Conservation (phyloP, 2,888 invertebrate species). For the Xylota sylvarum region DNA sequence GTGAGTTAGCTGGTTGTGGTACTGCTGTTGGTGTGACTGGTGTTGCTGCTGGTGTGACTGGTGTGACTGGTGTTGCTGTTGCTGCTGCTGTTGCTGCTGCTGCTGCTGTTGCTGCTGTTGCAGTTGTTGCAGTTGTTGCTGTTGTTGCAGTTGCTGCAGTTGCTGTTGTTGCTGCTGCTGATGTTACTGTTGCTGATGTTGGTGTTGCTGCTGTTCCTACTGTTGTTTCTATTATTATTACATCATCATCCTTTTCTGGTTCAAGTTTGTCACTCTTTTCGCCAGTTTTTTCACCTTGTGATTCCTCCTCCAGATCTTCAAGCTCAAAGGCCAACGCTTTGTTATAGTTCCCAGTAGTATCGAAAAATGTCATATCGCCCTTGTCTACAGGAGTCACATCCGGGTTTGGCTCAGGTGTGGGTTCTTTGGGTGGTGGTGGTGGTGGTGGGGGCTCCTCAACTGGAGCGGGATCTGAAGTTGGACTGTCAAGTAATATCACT, state of each 20-base stretch:
- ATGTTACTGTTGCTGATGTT: too few relatives aligned
- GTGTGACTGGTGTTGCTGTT: too few relatives aligned
- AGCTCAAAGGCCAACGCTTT: slow-evolving; percentile 38
- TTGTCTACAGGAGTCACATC: slow-evolving; percentile 33
- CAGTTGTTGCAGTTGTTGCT: too few relatives aligned
- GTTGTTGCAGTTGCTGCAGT: too few relatives aligned
- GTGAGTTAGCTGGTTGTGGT: neutral
- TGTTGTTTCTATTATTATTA: too few relatives aligned
- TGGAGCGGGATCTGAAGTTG: neutral
- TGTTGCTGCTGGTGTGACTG: too few relatives aligned
- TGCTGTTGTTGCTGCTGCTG: too few relatives aligned
- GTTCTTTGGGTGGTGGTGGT: slow-evolving; percentile 7
- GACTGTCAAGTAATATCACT: neutral
- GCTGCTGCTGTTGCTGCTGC: too few relatives aligned
- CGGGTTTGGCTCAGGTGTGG: slow-evolving; percentile 17
- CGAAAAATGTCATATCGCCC: slow-evolving; percentile 52
- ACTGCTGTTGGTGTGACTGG: too few relatives aligned
- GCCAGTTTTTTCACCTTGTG: slow-evolving; percentile 6
- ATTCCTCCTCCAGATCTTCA: slow-evolving; percentile 57
- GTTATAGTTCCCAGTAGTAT: slow-evolving; percentile 31
- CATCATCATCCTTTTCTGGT: slow-evolving; percentile 66
- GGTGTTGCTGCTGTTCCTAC: too few relatives aligned
- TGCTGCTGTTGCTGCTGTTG: too few relatives aligned
- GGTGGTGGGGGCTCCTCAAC: neutral
- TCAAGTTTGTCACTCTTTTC: slow-evolving; percentile 49